Conservation (phyloP, 2,888 invertebrate species). For the Athetis lepigone region DNA sequence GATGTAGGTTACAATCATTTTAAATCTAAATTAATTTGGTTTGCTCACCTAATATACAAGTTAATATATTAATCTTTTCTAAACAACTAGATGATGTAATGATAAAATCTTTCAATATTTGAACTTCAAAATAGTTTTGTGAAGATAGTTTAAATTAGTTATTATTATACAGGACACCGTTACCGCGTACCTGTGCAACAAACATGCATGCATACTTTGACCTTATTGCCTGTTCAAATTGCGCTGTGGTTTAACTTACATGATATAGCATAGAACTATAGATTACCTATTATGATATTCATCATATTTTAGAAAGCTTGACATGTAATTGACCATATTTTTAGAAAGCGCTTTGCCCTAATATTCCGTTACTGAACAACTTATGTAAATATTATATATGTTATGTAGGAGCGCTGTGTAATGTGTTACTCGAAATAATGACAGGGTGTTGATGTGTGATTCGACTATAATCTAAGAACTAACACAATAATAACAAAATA, state of each 20-base stretch:
- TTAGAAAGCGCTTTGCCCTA: conserved; percentile 8
- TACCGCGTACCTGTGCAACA: background rate
- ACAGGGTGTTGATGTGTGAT: conserved; percentile 9
- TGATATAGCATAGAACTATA: conserved; percentile 1
- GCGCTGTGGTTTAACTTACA: conserved; percentile 1
- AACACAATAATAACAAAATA: conserved; percentile 55
- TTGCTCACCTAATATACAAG: conserved; percentile 59
- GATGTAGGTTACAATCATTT: conserved; percentile 39
- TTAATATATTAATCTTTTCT: conserved; percentile 45
- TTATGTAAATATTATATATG: background rate
- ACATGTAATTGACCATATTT: conserved; percentile 45
- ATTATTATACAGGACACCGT: background rate
- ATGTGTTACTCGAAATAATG: conserved; percentile 16
- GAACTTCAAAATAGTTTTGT: conserved; percentile 36
- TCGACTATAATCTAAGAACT: conserved; percentile 45
- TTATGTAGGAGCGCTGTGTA: background rate
- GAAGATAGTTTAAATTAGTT: conserved; percentile 6
- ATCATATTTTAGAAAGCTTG: conserved; percentile 22
- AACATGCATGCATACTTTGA: conserved; percentile 1
- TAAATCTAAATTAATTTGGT: conserved; percentile 66
- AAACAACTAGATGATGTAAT: conserved; percentile 42
- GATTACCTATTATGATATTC: conserved; percentile 1
- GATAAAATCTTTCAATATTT: conserved; percentile 33
- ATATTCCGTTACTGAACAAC: background rate
- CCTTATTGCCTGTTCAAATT: conserved; percentile 9